Base-by-base conservation (phyloP, 2,888 invertebrate species). In the Rotaria sp. region DNA sequence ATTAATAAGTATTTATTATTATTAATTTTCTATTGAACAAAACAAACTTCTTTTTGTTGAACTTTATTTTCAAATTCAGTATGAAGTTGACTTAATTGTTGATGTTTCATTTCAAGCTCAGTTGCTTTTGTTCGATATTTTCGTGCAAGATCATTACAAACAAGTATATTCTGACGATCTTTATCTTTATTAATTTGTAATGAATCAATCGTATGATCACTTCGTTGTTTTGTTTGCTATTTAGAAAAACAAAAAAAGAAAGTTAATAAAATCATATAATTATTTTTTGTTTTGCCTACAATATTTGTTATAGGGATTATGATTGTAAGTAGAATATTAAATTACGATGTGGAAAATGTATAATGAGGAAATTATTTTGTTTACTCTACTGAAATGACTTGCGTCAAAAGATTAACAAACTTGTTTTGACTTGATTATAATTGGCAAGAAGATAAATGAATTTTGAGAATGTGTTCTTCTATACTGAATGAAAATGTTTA, bases 61-160 rank as follows among this genome's bases (percentile, higher is more conserved):
- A 90, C 88, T 87, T 89, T 89, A 45, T 87, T 85, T 86, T 90
- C 90, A 88, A 88, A 90, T 48, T 90, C 90, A 35, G 88, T 88
- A 85, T 88, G 89, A 24, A 90, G 86, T 48, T 89, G 88, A 86
- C 88, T 88, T 52, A 90, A 87, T 86, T 91, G 90, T 26, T 88
- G 88, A 87, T 89, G 88, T 87, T 89, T 90, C 35, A 90, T 87
- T 75, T 90, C 90, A 86, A 91, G 87, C 84, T 90, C 90, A 85
- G 88, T 88, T 88, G 89, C 87, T 87, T 90, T 91, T 7, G 89
- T 88, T 59, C 88, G 88, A 88, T 90, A 91, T 85, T 89, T 88
- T 41, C 90, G 87, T 1, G 89, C 88, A n/a, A 90, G 85, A 86
- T 90, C 89, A 41, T 80, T 86, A n/a, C 86, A 86, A 15, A 86